Evolutionary conservation across 2,113 vertebrate genomes (phyloP).

Genomic region (Seriola quinqueradiata): DNA sequence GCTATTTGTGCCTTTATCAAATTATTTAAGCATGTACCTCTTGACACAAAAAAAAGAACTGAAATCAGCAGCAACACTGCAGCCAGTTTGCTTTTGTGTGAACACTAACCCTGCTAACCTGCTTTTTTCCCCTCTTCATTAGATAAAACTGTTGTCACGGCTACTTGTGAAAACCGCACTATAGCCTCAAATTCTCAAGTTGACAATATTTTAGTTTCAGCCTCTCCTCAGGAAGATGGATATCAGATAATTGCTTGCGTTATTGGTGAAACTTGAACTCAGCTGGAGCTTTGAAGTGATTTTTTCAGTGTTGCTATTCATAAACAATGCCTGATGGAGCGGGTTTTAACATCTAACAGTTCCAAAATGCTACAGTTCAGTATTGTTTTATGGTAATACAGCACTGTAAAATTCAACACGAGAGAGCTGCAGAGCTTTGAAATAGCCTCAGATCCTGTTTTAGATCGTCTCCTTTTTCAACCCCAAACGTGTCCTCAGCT

Average conservation of each 20-base stretch:
- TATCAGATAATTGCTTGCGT: conserved; percentile 13
- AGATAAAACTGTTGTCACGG: not conserved
- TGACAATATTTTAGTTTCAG: conserved; percentile 20
- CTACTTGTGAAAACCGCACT: conserved; percentile 25
- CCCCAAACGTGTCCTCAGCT: conserved; percentile 37
- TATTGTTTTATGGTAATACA: conserved; percentile 20
- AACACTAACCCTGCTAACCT: conserved; percentile 1
- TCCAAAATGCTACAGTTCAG: conserved; percentile 57
- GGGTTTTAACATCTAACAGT: conserved; percentile 37
- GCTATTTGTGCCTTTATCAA: conserved; percentile 13
- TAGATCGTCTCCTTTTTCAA: conserved; percentile 28
- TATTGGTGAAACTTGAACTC: conserved; percentile 33
- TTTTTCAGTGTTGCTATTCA: conserved; percentile 21
- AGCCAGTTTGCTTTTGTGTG: conserved; percentile 7
- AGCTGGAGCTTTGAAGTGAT: conserved; percentile 26
- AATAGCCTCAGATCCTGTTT: conserved; percentile 42
- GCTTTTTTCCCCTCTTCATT: not conserved
- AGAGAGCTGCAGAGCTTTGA: conserved; percentile 31
- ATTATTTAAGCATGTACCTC: not conserved
- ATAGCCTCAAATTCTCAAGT: conserved; percentile 8
- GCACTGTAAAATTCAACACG: conserved; percentile 28
- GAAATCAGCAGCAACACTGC: not conserved
- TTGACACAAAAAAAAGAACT: not conserved
- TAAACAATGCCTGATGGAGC: conserved; percentile 47
- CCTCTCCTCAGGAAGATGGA: conserved; percentile 5